These are phyloP conservation scores for Harpagifer antarcticus DNA, from an alignment of 2,797 vertebrate genomes.

Conservation along the genomic window DNA sequence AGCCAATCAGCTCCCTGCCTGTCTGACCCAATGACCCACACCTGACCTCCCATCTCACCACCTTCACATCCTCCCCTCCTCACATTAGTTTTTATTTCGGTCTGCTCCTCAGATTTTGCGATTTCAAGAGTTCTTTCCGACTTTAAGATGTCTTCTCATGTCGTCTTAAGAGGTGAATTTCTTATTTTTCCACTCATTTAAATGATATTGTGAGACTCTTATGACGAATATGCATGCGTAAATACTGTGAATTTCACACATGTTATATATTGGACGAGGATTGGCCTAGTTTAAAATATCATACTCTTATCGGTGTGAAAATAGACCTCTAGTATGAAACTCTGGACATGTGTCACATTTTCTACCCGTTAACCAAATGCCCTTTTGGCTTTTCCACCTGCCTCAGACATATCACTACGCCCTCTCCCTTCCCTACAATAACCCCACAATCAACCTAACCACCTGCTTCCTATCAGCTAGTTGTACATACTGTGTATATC, in stretches of 20 bases:
- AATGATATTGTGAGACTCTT: too few relatives aligned
- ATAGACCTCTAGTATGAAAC: background rate
- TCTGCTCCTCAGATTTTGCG: too few relatives aligned
- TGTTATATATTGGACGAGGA: too few relatives aligned
- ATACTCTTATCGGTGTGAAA: too few relatives aligned
- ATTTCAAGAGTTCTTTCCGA: too few relatives aligned
- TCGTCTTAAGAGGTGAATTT: too few relatives aligned
- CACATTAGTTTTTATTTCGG: background rate
- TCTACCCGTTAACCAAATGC: background rate
- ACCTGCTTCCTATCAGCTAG: background rate
- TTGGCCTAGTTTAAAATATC: too few relatives aligned
- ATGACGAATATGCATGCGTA: too few relatives aligned
- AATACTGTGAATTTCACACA: too few relatives aligned
- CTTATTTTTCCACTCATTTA: too few relatives aligned
- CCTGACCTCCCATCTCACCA: background rate
- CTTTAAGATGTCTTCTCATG: too few relatives aligned
- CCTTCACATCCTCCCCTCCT: background rate
- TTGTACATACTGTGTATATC: background rate
- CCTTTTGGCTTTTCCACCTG: background rate
- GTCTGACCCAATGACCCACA: background rate
- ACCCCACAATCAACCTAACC: background rate
- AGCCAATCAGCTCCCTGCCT: background rate
- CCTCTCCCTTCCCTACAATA: background rate
- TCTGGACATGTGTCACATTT: background rate
- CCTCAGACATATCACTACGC: background rate